A percentile compares a stretch with the other conserved stretches of the same genome.
These are phyloP conservation scores for Charaxes varanes DNA, from an alignment of 1,140 invertebrate genomes.

Conservation along the genomic window DNA sequence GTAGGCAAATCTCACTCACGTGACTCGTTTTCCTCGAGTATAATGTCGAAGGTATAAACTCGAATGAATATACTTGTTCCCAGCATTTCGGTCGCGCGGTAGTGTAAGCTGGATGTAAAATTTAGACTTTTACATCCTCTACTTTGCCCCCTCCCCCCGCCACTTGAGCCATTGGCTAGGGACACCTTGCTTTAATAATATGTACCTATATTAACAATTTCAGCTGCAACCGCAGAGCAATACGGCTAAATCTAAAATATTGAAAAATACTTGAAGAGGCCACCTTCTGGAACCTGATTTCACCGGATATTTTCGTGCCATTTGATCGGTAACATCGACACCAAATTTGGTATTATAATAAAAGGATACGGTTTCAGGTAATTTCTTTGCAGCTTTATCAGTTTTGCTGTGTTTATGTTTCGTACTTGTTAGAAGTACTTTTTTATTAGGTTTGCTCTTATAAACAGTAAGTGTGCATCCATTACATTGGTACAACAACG, in stretches of 20 bases:
- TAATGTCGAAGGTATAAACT: no score
- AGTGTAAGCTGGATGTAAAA: no score
- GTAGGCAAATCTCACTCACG: no score
- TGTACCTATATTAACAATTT: no score
- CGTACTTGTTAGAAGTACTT: slow-evolving; percentile 14
- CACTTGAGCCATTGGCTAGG: no score
- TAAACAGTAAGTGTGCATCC: slow-evolving; percentile 15
- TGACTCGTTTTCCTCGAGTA: no score
- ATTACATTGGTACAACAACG: slow-evolving; percentile 9
- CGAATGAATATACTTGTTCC: no score
- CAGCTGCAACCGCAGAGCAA: no score
- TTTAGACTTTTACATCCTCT: no score
- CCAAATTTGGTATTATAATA: not conserved
- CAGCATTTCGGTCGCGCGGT: no score
- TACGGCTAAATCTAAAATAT: slow-evolving; percentile 31
- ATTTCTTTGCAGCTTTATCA: slow-evolving; percentile 9
- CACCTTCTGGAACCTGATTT: slow-evolving; percentile 32
- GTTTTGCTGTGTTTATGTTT: slow-evolving; percentile 15
- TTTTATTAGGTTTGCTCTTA: slow-evolving; percentile 15
- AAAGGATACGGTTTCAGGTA: slow-evolving; percentile 17
- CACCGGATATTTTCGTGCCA: slow-evolving; percentile 24
- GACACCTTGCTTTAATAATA: no score
- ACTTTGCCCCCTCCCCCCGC: no score
- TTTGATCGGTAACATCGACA: slow-evolving; percentile 10
- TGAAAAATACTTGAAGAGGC: slow-evolving; percentile 39